Evolutionary conservation across 2,888 invertebrate species (phyloP), one percentile per base, ranked within the genome.

Genomic region (Salticus scenicus): DNA sequence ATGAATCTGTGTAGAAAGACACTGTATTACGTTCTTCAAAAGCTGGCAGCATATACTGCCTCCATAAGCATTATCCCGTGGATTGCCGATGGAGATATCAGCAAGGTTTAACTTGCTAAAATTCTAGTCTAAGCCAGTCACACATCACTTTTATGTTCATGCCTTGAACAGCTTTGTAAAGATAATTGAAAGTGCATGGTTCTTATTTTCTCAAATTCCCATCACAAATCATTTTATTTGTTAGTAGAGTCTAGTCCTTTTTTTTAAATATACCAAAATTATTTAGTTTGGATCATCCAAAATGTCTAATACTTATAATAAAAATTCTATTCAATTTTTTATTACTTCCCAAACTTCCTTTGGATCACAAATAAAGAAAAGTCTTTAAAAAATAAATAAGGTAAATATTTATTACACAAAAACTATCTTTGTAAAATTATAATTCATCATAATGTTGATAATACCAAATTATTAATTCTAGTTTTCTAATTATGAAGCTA

Each of bases 1-100:
- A 88, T 93, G 90, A 91, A 77, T 31, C 72, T 66, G 33, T 28
- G 51, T 30, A 57, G 27, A 10, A n/a, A 31, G 37, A 47, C 17
- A 37, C 7, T 41, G 41, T 70, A 28, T 76, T 12, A 8, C 14
- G 17, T 31, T 20, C 51, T 30, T 33, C 42, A 42, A 57, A n/a
- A 51, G 27, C 33, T 31, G 28, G 63, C 41, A 51, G 24, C 51
- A 67, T 31, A 42, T 69, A 24, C 41, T 76, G 57, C 69, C 41
- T 37, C 31, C n/a, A 67, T 33, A 33, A 70, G 63, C 41, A 37
- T 51, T 69, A 33, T 41, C 30, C 71, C 17, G 31, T 24, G 31
- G 30, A 42, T 64, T 28, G 51, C 70, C 66, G 72, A 57, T 28
- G 80, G 72, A 79, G 81, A 71, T 17, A 69, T 41, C 30, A 51